A percentile compares a stretch with the other conserved stretches of the same genome.
Evolutionary conservation across 1,140 invertebrate species (phyloP).

Genomic region (Cyphomyrmex costatus): DNA sequence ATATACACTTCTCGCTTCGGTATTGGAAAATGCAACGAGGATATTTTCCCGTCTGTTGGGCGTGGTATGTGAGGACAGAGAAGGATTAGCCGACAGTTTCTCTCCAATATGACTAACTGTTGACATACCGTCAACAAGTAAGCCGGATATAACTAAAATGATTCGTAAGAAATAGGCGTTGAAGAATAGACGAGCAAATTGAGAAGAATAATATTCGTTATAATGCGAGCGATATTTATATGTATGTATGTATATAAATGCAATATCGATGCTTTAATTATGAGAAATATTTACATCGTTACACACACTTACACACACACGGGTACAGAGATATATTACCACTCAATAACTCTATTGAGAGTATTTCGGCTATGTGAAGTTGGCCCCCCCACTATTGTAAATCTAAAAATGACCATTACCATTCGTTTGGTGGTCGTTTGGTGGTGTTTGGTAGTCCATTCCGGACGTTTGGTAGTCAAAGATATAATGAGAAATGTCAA

Average conservation of each 20-base stretch:
- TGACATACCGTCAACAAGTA: conserved; percentile 6
- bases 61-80: conserved; percentile 41
- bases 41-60: conserved; percentile 46
- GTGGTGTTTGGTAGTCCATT: no score
- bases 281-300: background rate
- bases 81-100: conserved; percentile 52
- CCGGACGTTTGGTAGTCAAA: no score
- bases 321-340: background rate
- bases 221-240: background rate
- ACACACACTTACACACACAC: background rate
- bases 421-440: no score
- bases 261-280: background rate
- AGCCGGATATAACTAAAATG: conserved; percentile 23
- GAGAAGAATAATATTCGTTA: background rate
- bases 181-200: background rate
- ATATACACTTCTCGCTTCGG: conserved; percentile 4
- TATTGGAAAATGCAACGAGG: conserved; percentile 38
- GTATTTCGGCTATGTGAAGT: no score
- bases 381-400: no score
- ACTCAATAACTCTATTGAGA: conserved; percentile 1
- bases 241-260: background rate
- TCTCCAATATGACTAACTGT: conserved; percentile 33
- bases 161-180: background rate
- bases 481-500: no score
- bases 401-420: no score